Percentiles rank a stretch among this genome's conserved stretches.
These are phyloP conservation scores for Tenodera sinensis DNA, from an alignment of 2,888 invertebrate genomes.

Conservation along the genomic window DNA sequence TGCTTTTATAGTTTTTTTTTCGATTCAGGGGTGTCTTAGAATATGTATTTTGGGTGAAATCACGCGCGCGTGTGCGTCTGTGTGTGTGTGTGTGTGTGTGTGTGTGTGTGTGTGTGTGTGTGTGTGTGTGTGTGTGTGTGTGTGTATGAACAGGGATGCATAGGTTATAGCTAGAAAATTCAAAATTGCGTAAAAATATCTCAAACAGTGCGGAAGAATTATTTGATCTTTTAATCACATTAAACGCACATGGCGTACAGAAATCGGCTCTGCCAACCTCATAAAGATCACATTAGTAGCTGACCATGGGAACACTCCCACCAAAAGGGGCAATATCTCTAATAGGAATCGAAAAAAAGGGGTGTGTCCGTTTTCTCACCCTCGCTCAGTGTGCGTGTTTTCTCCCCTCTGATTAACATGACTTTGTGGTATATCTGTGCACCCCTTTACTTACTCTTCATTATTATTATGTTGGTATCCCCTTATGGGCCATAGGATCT, in stretches of 20 bases:
- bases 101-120: too few relatives aligned
- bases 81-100: too few relatives aligned
- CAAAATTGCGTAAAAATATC: too few relatives aligned
- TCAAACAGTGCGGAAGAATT: too few relatives aligned
- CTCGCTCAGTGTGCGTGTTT: not conserved
- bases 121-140: too few relatives aligned
- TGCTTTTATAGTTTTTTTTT: too few relatives aligned
- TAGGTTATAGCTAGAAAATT: too few relatives aligned
- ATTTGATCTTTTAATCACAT: not conserved
- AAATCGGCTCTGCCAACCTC: not conserved
- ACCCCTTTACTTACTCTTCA: not conserved
- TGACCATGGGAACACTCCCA: not conserved
- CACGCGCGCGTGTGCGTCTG: too few relatives aligned
- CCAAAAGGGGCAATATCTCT: not conserved
- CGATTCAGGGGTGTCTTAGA: too few relatives aligned
- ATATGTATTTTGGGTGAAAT: too few relatives aligned
- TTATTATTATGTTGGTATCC: slow-evolving; percentile 11
- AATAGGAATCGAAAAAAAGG: slow-evolving; percentile 1
- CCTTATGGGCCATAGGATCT: slow-evolving; percentile 14
- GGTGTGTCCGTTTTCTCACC: slow-evolving; percentile 11
- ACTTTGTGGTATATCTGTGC: not conserved
- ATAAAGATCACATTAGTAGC: too few relatives aligned
- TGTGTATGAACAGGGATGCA: too few relatives aligned
- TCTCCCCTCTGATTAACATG: slow-evolving; percentile 2
- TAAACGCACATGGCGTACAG: not conserved